Conservation (phyloP, 2,888 invertebrate species). For the Cantharis flavilabris region DNA sequence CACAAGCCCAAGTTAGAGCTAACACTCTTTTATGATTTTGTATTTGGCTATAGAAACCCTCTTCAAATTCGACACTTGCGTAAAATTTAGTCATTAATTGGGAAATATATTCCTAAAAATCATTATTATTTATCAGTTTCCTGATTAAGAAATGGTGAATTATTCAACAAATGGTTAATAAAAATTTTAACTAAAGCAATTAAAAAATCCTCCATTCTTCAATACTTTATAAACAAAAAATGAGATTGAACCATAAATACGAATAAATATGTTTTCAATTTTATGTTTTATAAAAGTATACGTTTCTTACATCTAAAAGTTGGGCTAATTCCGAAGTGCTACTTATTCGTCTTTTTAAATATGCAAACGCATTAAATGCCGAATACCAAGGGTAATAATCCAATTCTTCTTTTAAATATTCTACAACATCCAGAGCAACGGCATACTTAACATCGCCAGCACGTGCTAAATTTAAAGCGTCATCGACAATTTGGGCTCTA, state of each 20-base stretch:
- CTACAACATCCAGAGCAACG: conserved; percentile 67
- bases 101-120: conserved; percentile 24
- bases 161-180: no score
- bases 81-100: conserved; percentile 32
- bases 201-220: no score
- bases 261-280: no score
- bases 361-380: conserved; percentile 59
- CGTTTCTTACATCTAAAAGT: conserved; percentile 5
- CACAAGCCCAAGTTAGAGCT: conserved; percentile 68
- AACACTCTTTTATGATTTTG: conserved; percentile 64
- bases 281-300: not conserved
- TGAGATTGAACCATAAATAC: no score
- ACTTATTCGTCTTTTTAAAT: conserved; percentile 45
- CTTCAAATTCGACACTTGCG: conserved; percentile 29
- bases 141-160: no score
- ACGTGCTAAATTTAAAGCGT: conserved; percentile 75
- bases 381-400: conserved; percentile 82
- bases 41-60: conserved; percentile 51
- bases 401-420: conserved; percentile 70
- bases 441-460: conserved; percentile 65
- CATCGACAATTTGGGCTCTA: conserved; percentile 79
- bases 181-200: no score
- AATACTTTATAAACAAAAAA: no score
- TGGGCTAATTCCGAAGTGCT: conserved; percentile 42
- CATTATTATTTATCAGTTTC: no score